These are phyloP conservation scores for Aplysina aerophoba DNA, from an alignment of 37 sponge, comb jelly and placozoan genomes.

Conservation along the genomic window DNA sequence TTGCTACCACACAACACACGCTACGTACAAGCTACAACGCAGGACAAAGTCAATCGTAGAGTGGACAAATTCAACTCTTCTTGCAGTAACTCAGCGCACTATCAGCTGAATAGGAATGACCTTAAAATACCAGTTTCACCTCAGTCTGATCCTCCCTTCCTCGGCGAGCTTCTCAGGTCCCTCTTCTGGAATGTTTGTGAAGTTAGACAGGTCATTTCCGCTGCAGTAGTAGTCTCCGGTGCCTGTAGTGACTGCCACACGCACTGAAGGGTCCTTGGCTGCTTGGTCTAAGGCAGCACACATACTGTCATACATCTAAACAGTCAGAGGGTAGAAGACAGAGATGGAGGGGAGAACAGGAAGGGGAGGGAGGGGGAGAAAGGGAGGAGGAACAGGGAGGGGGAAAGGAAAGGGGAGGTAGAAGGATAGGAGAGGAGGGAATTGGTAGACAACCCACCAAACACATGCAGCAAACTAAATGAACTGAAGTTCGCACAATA, in stretches of 20 bases:
- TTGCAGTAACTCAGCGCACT: too few species aligned
- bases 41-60: too few species aligned
- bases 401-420: background rate
- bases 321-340: background rate
- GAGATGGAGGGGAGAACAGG: background rate
- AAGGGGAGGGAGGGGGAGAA: too few species aligned
- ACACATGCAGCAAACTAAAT: too few species aligned
- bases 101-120: background rate
- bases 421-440: background rate
- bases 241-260: constrained; percentile 79
- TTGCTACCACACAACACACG: background rate
- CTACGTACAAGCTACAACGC: too few species aligned
- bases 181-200: constrained; percentile 73
- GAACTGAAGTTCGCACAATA: background rate
- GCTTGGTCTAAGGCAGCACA: constrained; percentile 57
- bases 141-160: constrained; percentile 52
- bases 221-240: constrained; percentile 94
- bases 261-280: constrained; percentile 67
- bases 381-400: too few species aligned
- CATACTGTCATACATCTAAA: constrained; percentile 86
- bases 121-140: constrained; percentile 27
- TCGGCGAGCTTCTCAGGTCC: constrained; percentile 78
- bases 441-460: background rate
- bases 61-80: too few species aligned
- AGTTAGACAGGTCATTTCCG: constrained; percentile 94